Evolutionary conservation across 2,113 vertebrate species (phyloP).

Genomic region (Brachyhypopomus gauderio): DNA sequence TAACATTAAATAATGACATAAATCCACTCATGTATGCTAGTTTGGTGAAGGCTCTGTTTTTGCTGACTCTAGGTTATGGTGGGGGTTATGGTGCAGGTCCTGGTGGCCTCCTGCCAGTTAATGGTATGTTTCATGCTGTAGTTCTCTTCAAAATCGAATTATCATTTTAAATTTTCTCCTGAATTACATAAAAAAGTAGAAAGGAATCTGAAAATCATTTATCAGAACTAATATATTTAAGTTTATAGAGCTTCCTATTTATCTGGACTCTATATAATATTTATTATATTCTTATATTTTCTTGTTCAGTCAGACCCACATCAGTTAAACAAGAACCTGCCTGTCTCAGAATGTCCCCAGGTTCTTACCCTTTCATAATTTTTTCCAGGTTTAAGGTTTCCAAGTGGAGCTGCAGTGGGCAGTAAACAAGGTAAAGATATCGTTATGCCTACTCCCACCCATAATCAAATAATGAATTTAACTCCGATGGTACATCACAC

Average conservation of each 20-base stretch:
- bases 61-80: conserved; percentile 65
- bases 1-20: no score
- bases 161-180: neutral
- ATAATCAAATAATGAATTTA: neutral
- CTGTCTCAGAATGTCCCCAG: neutral
- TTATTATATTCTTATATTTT: neutral
- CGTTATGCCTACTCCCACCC: neutral
- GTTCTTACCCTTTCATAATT: neutral
- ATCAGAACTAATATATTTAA: no score
- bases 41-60: neutral
- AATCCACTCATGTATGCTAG: no score
- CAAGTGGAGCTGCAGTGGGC: conserved; percentile 69
- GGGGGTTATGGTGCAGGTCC: conserved; percentile 49
- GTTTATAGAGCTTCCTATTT: no score
- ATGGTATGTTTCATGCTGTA: conserved; percentile 60
- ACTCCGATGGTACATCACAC: neutral
- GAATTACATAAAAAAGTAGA: neutral
- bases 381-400: conserved; percentile 66
- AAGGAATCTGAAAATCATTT: neutral
- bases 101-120: conserved; percentile 64
- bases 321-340: neutral
- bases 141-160: neutral
- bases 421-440: conserved; percentile 71
- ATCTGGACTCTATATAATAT: no score
- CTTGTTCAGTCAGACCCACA: neutral